phyloP scores from a whole-genome alignment of 2,888 invertebrate genomes.

The Andrena bicolor region DNA sequence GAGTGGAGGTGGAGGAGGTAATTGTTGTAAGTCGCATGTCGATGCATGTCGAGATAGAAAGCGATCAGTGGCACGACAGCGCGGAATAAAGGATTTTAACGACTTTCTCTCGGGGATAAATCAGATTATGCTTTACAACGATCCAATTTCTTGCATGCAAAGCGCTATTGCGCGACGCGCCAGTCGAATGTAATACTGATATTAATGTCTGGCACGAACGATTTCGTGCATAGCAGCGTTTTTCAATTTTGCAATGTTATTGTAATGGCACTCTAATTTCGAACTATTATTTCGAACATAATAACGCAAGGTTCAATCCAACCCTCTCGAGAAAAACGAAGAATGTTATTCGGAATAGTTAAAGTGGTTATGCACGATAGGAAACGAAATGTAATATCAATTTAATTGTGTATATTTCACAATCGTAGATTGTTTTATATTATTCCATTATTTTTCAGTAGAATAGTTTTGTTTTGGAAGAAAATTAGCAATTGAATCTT shows the following conservation, averaged over 20 bases:
- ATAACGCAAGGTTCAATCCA: neutral
- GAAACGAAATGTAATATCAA: too few relatives aligned
- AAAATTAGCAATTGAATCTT: too few relatives aligned
- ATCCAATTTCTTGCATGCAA: conserved; percentile 58
- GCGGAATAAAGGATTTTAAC: conserved; percentile 58
- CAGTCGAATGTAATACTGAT: conserved; percentile 21
- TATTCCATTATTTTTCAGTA: too few relatives aligned
- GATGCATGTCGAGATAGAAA: conserved; percentile 25
- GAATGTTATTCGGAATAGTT: neutral
- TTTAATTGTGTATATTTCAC: too few relatives aligned
- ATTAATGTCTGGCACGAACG: conserved; percentile 46
- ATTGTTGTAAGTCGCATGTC: conserved; percentile 32
- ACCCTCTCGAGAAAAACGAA: neutral
- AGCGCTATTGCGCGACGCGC: conserved; percentile 30
- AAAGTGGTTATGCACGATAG: neutral
- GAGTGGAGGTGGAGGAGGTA: neutral
- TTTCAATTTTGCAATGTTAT: conserved; percentile 59
- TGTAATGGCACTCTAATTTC: conserved; percentile 26
- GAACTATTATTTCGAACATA: conserved; percentile 25
- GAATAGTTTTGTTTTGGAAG: too few relatives aligned
- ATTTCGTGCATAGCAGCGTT: conserved; percentile 45
- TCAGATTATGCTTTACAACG: conserved; percentile 49
- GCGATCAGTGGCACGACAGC: conserved; percentile 48
- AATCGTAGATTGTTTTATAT: too few relatives aligned
- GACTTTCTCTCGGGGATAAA: conserved; percentile 43